These are phyloP conservation scores for Dinothrombium tinctorium DNA, from an alignment of 1,140 invertebrate species.

Conservation along the genomic window DNA sequence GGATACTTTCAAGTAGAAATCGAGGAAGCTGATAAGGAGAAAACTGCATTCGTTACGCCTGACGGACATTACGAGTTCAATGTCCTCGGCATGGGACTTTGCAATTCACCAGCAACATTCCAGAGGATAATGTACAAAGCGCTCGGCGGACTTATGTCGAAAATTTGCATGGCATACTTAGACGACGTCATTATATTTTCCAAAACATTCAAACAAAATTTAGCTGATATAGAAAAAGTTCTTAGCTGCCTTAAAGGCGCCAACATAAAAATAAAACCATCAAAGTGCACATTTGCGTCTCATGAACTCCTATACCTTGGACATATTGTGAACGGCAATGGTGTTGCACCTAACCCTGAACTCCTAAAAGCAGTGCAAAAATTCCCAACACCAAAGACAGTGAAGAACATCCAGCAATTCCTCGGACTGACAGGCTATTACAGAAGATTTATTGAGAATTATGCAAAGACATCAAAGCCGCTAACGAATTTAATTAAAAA, in stretches of 20 bases:
- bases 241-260: slow-evolving; percentile 7
- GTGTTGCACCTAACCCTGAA: background rate
- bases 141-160: slow-evolving; percentile 16
- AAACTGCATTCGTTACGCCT: slow-evolving; percentile 16
- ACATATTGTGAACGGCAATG: slow-evolving; percentile 14
- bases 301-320: slow-evolving; percentile 13
- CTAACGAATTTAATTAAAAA: slow-evolving; percentile 14
- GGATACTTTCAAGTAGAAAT: slow-evolving; percentile 14
- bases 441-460: slow-evolving; percentile 21
- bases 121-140: slow-evolving; percentile 15
- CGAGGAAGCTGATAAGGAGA: slow-evolving; percentile 16
- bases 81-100: slow-evolving; percentile 8
- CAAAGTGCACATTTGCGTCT: slow-evolving; percentile 12
- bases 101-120: slow-evolving; percentile 16
- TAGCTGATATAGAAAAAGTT: slow-evolving; percentile 12
- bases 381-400: background rate
- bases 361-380: background rate
- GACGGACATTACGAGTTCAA: slow-evolving; percentile 7
- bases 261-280: slow-evolving; percentile 13
- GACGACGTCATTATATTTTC: slow-evolving; percentile 16
- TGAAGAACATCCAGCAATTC: slow-evolving; percentile 21
- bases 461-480: slow-evolving; percentile 18
- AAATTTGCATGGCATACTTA: slow-evolving; percentile 6
- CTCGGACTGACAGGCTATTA: slow-evolving; percentile 25
- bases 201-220: slow-evolving; percentile 13